Conservation (phyloP, 2,888 invertebrate genomes). For the Malthinus seriepunctatus region DNA sequence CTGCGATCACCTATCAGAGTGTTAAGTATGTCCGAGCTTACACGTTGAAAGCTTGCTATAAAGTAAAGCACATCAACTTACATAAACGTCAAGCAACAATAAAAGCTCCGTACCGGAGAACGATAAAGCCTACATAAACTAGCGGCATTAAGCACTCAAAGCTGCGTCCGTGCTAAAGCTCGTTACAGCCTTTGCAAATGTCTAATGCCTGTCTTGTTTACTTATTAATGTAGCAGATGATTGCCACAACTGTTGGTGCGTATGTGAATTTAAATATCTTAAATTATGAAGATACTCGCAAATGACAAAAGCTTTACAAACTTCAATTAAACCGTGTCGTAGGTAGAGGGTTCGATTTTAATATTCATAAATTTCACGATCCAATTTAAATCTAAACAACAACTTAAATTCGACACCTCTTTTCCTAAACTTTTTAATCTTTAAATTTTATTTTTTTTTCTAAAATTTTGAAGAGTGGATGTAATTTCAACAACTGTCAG, state of each 20-base stretch:
- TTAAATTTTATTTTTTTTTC: background rate
- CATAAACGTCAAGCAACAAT: conserved; percentile 49
- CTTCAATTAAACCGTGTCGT: background rate
- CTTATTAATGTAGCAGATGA: conserved; percentile 35
- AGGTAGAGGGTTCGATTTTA: no score
- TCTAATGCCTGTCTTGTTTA: conserved; percentile 35
- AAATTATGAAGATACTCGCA: conserved; percentile 20
- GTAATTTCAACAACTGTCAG: conserved; percentile 20
- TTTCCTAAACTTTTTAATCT: no score
- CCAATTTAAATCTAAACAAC: no score
- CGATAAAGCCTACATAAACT: conserved; percentile 41
- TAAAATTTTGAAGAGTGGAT: conserved; percentile 1
- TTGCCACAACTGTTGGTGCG: conserved; percentile 22
- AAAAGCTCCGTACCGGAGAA: conserved; percentile 41
- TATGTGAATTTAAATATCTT: conserved; percentile 13
- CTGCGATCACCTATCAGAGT: conserved; percentile 52
- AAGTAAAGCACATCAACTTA: conserved; percentile 52
- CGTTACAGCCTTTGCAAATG: conserved; percentile 32
- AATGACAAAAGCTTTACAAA: conserved; percentile 17
- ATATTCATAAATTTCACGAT: no score
- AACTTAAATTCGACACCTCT: no score
- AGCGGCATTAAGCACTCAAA: conserved; percentile 40
- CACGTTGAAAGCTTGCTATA: conserved; percentile 49
- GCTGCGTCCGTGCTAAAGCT: conserved; percentile 36
- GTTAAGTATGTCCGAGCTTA: conserved; percentile 46